Percentiles rank a stretch among this genome's conserved stretches.
Evolutionary conservation across 2,797 vertebrate species (phyloP).

Genomic region (Dryobates pubescens): DNA sequence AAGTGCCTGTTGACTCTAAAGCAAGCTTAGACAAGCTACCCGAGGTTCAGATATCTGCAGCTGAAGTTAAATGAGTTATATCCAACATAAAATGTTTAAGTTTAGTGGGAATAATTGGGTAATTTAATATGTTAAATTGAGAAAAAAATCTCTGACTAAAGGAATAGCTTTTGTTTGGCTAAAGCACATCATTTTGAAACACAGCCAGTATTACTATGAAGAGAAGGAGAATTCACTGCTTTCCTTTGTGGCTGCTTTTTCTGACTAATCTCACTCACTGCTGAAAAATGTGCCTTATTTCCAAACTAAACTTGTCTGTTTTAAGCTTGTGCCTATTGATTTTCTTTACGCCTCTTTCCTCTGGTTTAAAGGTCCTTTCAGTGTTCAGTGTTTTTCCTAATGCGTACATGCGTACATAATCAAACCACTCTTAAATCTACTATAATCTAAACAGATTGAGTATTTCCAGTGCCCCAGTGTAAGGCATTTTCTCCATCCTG

Average conservation of each 20-base stretch:
- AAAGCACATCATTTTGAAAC: slow-evolving; percentile 6
- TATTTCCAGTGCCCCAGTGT: slow-evolving; percentile 18
- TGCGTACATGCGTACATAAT: background rate
- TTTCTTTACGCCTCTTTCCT: background rate
- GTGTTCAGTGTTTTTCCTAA: background rate
- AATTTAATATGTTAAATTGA: background rate
- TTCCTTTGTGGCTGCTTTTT: slow-evolving; percentile 28
- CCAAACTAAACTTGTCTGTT: slow-evolving; percentile 42
- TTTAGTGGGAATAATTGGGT: background rate
- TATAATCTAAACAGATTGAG: slow-evolving; percentile 51
- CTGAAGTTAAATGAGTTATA: background rate
- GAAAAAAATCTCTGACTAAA: background rate
- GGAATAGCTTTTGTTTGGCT: background rate
- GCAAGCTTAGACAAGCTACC: background rate
- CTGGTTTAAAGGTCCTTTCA: slow-evolving; percentile 2
- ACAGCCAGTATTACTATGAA: background rate
- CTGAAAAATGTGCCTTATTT: slow-evolving; percentile 50
- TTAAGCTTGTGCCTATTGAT: slow-evolving; percentile 12
- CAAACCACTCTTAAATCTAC: slow-evolving; percentile 31
- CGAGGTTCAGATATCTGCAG: background rate
- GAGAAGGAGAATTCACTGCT: slow-evolving; percentile 28
- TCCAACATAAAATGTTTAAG: background rate
- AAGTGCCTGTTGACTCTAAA: background rate
- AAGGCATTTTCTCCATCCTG: slow-evolving; percentile 46
- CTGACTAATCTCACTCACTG: slow-evolving; percentile 12